phyloP scores from a whole-genome alignment of 2,888 invertebrate genomes.

The Eubasilissa splendida region DNA sequence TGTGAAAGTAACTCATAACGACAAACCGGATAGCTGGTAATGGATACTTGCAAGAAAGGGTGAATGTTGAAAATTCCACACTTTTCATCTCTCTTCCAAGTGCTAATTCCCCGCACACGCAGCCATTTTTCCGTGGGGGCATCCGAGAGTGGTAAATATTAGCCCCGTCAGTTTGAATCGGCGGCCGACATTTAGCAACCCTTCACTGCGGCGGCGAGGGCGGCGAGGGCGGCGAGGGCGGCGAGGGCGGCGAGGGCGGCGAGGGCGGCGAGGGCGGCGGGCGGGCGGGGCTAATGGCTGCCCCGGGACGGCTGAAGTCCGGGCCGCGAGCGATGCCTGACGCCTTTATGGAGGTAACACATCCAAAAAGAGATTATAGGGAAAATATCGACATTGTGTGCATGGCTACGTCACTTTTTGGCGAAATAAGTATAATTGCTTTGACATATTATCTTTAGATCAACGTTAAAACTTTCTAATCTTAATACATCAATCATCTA shows the following conservation, averaged over 20 bases:
- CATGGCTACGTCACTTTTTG: too few species aligned
- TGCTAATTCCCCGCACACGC: constrained; percentile 4
- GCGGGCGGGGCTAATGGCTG: constrained; percentile 12
- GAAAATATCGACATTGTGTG: not conserved
- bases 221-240: not conserved
- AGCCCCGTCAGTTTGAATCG: constrained; percentile 22
- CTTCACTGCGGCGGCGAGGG: not conserved
- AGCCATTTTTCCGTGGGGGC: constrained; percentile 11
- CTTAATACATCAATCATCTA: too few species aligned
- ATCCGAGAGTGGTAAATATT: constrained; percentile 24
- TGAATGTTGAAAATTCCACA: too few species aligned
- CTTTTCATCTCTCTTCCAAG: not conserved
- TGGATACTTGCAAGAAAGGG: too few species aligned
- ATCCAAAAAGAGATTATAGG: not conserved
- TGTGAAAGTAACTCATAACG: too few species aligned
- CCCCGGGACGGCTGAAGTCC: not conserved
- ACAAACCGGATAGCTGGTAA: too few species aligned
- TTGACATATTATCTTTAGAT: too few species aligned
- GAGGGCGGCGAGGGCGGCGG: not conserved
- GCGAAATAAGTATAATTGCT: too few species aligned
- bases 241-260: not conserved
- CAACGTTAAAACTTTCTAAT: too few species aligned
- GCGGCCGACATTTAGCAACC: constrained; percentile 17
- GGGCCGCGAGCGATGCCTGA: constrained; percentile 3
- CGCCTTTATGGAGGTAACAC: constrained; percentile 27